A percentile compares a stretch with the other conserved stretches of the same genome.
Evolutionary conservation across 2,888 invertebrate genomes (phyloP).

Genomic region (Halocaridina rubra): DNA sequence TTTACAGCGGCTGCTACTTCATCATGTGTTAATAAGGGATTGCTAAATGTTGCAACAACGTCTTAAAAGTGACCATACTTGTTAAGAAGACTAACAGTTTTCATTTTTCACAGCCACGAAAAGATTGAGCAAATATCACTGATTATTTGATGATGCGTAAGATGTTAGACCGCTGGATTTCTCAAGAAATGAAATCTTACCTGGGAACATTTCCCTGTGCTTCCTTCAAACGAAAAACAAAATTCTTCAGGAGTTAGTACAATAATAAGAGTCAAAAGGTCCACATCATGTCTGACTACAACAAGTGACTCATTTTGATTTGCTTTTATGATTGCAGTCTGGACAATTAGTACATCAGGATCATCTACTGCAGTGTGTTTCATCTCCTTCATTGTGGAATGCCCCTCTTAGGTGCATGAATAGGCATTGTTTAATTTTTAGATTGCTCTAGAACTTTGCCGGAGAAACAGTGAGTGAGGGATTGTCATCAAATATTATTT

Average conservation of each 20-base stretch:
- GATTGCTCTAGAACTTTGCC: constrained; percentile 32
- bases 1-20: constrained; percentile 29
- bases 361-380: constrained; percentile 67
- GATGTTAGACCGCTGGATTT: constrained; percentile 64
- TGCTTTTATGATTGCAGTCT: constrained; percentile 64
- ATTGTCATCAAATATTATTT: constrained; percentile 35
- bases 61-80: constrained; percentile 66
- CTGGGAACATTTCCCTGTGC: constrained; percentile 67
- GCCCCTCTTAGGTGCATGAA: constrained; percentile 65
- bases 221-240: constrained; percentile 61
- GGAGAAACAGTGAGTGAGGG: constrained; percentile 18
- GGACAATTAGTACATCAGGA: constrained; percentile 68
- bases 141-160: constrained; percentile 59
- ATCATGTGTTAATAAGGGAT: constrained; percentile 64
- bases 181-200: constrained; percentile 67
- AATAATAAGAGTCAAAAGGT: constrained; percentile 64
- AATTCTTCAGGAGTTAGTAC: constrained; percentile 67
- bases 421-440: constrained; percentile 29
- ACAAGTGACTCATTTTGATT: constrained; percentile 62
- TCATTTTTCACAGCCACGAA: constrained; percentile 66
- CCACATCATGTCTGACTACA: constrained; percentile 65
- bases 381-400: constrained; percentile 67
- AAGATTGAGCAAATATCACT: constrained; percentile 64
- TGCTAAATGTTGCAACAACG: constrained; percentile 67
- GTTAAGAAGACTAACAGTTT: constrained; percentile 55